Percentiles rank a stretch among this genome's conserved stretches.
Conservation (phyloP, 2,888 invertebrate genomes). For the Cosmorhoe ocellata region DNA sequence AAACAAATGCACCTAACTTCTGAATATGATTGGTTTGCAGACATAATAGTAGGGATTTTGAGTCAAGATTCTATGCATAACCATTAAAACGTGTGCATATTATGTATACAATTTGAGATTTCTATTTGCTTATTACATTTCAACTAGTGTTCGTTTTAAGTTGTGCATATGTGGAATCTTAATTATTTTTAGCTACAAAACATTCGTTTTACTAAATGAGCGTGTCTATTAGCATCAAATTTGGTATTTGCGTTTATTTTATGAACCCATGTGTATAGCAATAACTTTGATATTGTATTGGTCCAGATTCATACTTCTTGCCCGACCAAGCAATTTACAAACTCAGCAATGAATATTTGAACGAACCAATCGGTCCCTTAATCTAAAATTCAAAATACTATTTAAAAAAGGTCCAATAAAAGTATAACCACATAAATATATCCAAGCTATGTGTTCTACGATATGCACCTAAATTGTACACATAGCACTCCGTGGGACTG, state of each 20-base stretch:
- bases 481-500: constrained; percentile 51
- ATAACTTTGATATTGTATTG: constrained; percentile 14
- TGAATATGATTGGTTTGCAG: constrained; percentile 50
- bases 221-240: not conserved
- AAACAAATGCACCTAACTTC: constrained; percentile 75
- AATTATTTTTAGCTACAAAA: constrained; percentile 3
- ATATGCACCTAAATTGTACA: constrained; percentile 53
- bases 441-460: constrained; percentile 33
- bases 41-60: constrained; percentile 33
- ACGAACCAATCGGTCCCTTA: constrained; percentile 15
- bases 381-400: constrained; percentile 12
- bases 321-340: constrained; percentile 16
- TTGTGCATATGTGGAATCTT: constrained; percentile 1
- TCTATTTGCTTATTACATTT: too few species aligned
- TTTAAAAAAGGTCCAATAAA: constrained; percentile 16
- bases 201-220: not conserved
- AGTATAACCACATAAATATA: constrained; percentile 14
- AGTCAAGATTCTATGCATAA: constrained; percentile 56
- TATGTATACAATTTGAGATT: too few species aligned
- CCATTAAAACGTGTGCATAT: constrained; percentile 57
- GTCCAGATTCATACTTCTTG: constrained; percentile 15
- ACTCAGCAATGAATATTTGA: constrained; percentile 15
- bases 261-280: not conserved
- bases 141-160: constrained; percentile 27
- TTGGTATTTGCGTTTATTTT: not conserved